Base-by-base conservation (phyloP, 1,140 invertebrate genomes). In the Cotesia chilonis region DNA sequence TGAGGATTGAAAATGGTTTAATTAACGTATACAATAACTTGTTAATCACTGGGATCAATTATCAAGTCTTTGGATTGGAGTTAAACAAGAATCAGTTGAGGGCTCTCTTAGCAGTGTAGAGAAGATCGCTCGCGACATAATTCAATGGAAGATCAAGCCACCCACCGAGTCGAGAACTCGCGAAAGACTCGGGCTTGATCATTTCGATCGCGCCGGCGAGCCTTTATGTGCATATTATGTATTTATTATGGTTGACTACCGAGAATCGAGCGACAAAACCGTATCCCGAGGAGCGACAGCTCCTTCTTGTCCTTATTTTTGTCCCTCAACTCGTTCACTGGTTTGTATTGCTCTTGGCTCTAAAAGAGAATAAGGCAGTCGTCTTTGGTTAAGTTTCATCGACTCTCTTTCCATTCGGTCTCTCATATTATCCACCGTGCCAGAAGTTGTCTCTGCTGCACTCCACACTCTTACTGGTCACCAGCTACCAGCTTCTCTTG, bases 141-240 rank as follows among this genome's bases (percentile, higher is more conserved):
- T 68, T 68, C 66, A 68, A 68, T 51, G 41, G 66, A 68, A 68
- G 66, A 68, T 68, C 66, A 55, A 55, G 66, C 81, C 81, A 82
- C 81, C 81, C 81, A 82, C 80, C 74, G 78, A 75, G 79, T 60
- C 10, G 52, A 52, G 41, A 12, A 17, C 5, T 68, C 51, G 10
- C 66, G 10, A 78, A 67, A 75, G 83, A 79, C 78, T 80, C 80
- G 79, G 41, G 41, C 78, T 78, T 81, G 81, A 82, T 82, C 81
- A 81, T 82, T 79, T 81, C 78, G 83, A 84, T 84, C 83, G 84
- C 84, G 82, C 83, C 82, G 82, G 78, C 77, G 78, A 68, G 75
- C 82, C 83, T 85, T 85, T 84, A 85, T 85, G 84, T 84, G 81
- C 82, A 85, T 85, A 85, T 84, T 85, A 85, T 84, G 82, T 85